phyloP scores from a whole-genome alignment of 2,888 invertebrate species.

The Scaptomyza polygonia region DNA sequence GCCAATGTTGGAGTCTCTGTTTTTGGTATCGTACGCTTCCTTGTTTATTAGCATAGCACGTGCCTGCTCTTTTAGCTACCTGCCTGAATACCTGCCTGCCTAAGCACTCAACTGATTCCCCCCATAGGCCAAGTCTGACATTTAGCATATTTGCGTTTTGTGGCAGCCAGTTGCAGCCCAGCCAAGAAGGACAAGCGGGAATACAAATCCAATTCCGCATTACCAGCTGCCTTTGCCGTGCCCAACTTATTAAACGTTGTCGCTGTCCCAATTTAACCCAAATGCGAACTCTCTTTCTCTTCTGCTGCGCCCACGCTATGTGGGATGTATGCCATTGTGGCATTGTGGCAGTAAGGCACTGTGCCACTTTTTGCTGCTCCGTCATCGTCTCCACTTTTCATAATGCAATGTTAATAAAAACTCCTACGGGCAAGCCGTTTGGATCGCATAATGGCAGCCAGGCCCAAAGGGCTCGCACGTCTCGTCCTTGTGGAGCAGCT shows the following conservation, averaged over 20 bases:
- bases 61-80: constrained; percentile 55
- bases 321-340: constrained; percentile 15
- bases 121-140: constrained; percentile 58
- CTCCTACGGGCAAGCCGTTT: constrained; percentile 35
- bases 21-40: constrained; percentile 34
- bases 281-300: constrained; percentile 63
- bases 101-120: neutral
- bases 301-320: constrained; percentile 25
- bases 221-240: constrained; percentile 67
- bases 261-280: constrained; percentile 71
- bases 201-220: constrained; percentile 74
- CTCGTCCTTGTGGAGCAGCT: constrained; percentile 67
- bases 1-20: constrained; percentile 52
- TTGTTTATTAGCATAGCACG: constrained; percentile 66
- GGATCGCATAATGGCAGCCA: constrained; percentile 65
- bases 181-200: constrained; percentile 19
- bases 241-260: constrained; percentile 79
- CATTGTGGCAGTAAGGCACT: constrained; percentile 6
- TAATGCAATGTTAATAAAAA: constrained; percentile 60
- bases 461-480: constrained; percentile 66
- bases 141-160: constrained; percentile 79
- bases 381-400: constrained; percentile 5
- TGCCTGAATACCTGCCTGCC: neutral
- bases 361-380: constrained; percentile 40
- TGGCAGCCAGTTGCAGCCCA: constrained; percentile 64